phyloP scores from a whole-genome alignment of 2,113 vertebrate genomes.

The Caranx melampygus region DNA sequence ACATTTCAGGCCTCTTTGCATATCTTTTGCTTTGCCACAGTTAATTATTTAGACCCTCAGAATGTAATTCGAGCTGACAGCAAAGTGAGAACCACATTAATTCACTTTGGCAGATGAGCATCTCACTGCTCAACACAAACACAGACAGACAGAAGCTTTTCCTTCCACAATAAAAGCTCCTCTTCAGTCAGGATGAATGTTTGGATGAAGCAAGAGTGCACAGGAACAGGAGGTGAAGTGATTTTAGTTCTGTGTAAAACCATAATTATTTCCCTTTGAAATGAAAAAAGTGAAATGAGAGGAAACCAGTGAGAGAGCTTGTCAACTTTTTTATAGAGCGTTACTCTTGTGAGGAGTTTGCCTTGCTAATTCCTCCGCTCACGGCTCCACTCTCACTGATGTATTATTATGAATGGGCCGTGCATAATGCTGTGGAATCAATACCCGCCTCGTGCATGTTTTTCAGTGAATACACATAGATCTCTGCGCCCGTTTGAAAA shows the following conservation, averaged over 20 bases:
- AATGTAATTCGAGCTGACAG: slow-evolving; percentile 51
- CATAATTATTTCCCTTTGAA: not conserved
- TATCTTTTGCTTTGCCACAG: slow-evolving; percentile 32
- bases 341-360: slow-evolving; percentile 27
- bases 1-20: slow-evolving; percentile 7
- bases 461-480: slow-evolving; percentile 55
- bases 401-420: slow-evolving; percentile 58
- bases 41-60: slow-evolving; percentile 34
- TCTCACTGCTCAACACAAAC: slow-evolving; percentile 15
- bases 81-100: slow-evolving; percentile 35
- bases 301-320: not conserved
- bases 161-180: not conserved
- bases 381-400: slow-evolving; percentile 30
- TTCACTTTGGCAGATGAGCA: slow-evolving; percentile 49
- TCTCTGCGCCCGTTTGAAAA: slow-evolving; percentile 59
- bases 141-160: slow-evolving; percentile 22
- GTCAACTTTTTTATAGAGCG: not conserved
- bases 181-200: not conserved
- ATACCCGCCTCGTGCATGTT: slow-evolving; percentile 55
- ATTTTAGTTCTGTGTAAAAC: slow-evolving; percentile 1
- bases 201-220: not conserved
- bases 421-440: slow-evolving; percentile 69
- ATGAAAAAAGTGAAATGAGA: not conserved
- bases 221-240: not conserved
- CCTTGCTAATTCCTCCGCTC: slow-evolving; percentile 18